Percentiles rank a stretch among this genome's conserved stretches.
Conservation (phyloP, 1,140 invertebrate genomes). For the Psilanteris sp. region DNA sequence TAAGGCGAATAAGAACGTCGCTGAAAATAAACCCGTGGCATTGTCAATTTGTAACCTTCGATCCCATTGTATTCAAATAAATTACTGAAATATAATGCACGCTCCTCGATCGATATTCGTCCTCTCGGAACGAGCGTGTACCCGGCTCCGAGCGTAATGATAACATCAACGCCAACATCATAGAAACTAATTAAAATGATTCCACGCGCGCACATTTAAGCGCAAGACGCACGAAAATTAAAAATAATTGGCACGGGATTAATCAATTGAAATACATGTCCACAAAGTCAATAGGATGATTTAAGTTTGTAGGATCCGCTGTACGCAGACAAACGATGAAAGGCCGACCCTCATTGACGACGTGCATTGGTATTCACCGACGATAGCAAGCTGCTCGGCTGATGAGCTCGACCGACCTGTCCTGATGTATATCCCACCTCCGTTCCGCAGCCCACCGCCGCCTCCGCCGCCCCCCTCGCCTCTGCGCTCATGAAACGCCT, state of each 20-base stretch:
- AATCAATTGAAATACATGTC: conserved; percentile 36
- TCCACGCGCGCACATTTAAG: not conserved
- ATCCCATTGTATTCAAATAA: no score
- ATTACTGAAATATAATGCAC: no score
- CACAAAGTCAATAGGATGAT: conserved; percentile 50
- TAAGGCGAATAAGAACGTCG: no score
- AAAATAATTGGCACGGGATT: conserved; percentile 43
- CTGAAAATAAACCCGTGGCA: no score
- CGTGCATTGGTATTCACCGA: conserved; percentile 76
- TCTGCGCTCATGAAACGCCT: conserved; percentile 33
- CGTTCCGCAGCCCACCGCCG: conserved; percentile 44
- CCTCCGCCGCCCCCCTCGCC: conserved; percentile 12
- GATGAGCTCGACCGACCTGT: conserved; percentile 69
- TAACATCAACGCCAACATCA: not conserved
- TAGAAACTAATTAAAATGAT: conserved; percentile 1
- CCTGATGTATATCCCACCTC: conserved; percentile 72
- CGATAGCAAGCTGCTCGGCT: conserved; percentile 67
- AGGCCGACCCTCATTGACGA: conserved; percentile 60
- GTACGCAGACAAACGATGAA: conserved; percentile 47
- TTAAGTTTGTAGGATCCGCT: conserved; percentile 48
- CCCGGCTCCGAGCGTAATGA: no score
- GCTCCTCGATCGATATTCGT: no score
- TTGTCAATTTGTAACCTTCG: no score
- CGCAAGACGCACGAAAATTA: conserved; percentile 2
- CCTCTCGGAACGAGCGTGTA: no score